Percentiles rank a stretch among this genome's conserved stretches.
Conservation (phyloP, 1,140 invertebrate species). For the Drosophila watanabei region DNA sequence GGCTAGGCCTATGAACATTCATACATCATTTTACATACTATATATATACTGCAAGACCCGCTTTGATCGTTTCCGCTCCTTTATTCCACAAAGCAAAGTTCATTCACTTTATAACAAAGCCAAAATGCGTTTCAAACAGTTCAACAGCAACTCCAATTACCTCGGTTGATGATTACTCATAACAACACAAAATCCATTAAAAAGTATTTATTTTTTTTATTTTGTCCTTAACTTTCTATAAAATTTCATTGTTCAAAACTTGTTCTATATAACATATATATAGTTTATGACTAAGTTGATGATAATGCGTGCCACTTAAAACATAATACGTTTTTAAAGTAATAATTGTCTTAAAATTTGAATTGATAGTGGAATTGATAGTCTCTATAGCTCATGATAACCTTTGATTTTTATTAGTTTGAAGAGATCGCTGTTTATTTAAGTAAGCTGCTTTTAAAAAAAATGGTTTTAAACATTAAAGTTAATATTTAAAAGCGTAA, state of each 20-base stretch:
- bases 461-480: not conserved
- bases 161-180: conserved; percentile 31
- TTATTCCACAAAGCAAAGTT: conserved; percentile 25
- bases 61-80: conserved; percentile 16
- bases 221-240: not conserved
- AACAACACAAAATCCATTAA: conserved; percentile 28
- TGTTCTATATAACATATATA: not conserved
- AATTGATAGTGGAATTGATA: not conserved
- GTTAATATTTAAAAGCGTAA: not conserved
- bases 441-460: not conserved
- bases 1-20: conserved; percentile 7
- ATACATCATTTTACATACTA: conserved; percentile 19
- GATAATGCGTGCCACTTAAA: conserved; percentile 18
- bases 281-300: not conserved
- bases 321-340: not conserved
- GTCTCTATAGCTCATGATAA: conserved; percentile 3
- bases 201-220: conserved; percentile 1
- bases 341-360: not conserved
- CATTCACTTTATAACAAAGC: conserved; percentile 50
- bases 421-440: not conserved
- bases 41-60: not conserved
- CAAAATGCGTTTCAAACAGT: conserved; percentile 41
- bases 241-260: conserved; percentile 4
- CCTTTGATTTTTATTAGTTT: conserved; percentile 2
- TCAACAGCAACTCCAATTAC: conserved; percentile 7